Evolutionary conservation across 2,113 vertebrate genomes (phyloP), one percentile per base, ranked within the genome.

Genomic region (Microcebus ravelobensis): DNA sequence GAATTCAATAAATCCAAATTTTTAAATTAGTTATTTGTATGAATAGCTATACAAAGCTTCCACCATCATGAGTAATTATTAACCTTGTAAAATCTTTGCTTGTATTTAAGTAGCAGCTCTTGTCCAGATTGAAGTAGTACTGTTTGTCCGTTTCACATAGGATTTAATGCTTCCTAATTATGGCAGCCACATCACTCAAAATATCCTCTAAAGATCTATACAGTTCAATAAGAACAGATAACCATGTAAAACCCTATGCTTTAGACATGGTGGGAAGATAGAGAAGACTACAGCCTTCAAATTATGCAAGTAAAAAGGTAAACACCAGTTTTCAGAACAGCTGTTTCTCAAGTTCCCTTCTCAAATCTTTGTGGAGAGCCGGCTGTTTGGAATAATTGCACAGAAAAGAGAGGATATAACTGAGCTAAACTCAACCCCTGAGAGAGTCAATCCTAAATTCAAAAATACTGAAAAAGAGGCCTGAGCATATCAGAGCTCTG

Each of bases 11-110:
- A 65, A 61, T 52, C 48, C 67, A 0, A 52, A 18, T 36, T 68
- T 89, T 90, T 63, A 55, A 86, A 82, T 65, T 74, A 55, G 9
- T 59, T 91, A 55, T 55, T 89, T 96, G 17, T 88, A 6, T 88
- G 71, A 70, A 20, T 70, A 84, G 29, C 65, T 61, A 8, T 71
- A 9, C 8, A 84, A 50, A 29, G 48, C n/a, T 50, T 81, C 42
- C 77, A n/a, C 25, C 10, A 61, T 23, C 76, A 12, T 65, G 27
- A 73, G 15, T 76, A 52, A 82, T 93, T 45, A 39, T 74, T 81
- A 50, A 50, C n/a, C 87, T 84, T 81, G 68, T 3, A 55, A 91
- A 82, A 36, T 12, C 6, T 23, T 23, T 76, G 6, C 25, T 0
- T 29, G 6, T 65, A 20, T 65, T 12, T 91, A 55, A 29, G 23